Base-by-base conservation (phyloP, 1,140 invertebrate genomes). In the Eupeodes corollae region DNA sequence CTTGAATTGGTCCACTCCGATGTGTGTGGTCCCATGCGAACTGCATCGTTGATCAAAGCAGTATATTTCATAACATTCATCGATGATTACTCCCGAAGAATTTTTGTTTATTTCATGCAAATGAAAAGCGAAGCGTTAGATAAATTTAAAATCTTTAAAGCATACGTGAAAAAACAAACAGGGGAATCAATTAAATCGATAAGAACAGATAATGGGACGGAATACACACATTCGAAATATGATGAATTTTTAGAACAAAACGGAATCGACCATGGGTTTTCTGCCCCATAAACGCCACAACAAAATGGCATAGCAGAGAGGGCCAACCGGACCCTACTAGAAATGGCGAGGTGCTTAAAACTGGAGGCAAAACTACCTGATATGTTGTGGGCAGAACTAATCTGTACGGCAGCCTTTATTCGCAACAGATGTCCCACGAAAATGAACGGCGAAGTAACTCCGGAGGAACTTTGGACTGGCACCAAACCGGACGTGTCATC, bases 11-110 rank as follows among this genome's bases (percentile, higher is more conserved):
- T 70, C 1, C 65, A 71, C 52, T 51, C 56, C 16, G 69, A 71
- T 53, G 39, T 70, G 12, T 66, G 60, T 50, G 70, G 70, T 18
- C 67, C 64, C n/a, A 68, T 69, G 59, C 55, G 59, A 43, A 46
- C 44, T 12, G 43, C 42, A n/a, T 67, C 59, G 37, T 40, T 64
- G 39, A 56, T 63, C 34, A 55, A 56, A 21, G 50, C 59, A 9
- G 47, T 46, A 45, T 72, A 67, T 57, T 61, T 64, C 49, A 15
- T 70, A 2, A 50, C 61, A 6, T 62, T 71, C 46, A 59, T 65
- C 33, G 64, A 73, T 59, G 68, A 72, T 48, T 58, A 42, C 40
- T 58, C 53, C 32, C 50, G 56, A 51, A 67, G 55, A 47, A 50
- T 53, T 13, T 61, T 63, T 49, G 52, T 71, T 15, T 71, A 62